Evolutionary conservation across 2,113 vertebrate species (phyloP).

Genomic region (Miniopterus natalensis): DNA sequence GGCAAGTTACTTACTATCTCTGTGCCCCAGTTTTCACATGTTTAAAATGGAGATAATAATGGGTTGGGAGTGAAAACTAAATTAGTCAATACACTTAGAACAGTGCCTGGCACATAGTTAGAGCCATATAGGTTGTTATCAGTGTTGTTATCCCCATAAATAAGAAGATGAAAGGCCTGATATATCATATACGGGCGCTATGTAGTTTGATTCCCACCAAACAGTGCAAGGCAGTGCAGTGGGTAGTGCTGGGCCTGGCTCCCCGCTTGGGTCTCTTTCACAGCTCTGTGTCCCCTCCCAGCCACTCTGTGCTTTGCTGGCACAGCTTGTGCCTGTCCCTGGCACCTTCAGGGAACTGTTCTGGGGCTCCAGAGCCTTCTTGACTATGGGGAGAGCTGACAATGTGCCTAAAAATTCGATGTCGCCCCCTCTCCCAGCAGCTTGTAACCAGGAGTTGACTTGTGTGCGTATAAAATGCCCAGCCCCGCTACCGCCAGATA

Average conservation of each 20-base stretch:
- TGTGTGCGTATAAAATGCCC: background rate
- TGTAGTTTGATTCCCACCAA: background rate
- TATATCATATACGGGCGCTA: fast-evolving
- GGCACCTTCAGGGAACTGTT: background rate
- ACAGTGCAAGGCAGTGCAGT: background rate
- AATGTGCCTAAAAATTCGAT: fast-evolving
- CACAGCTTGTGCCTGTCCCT: background rate
- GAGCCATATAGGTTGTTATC: background rate
- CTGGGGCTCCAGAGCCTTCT: background rate
- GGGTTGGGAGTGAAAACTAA: too few relatives aligned
- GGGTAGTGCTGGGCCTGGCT: too few relatives aligned
- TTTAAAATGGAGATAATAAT: background rate
- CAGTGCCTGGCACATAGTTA: background rate
- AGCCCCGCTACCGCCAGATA: background rate
- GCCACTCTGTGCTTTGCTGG: background rate
- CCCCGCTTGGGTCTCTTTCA: fast-evolving
- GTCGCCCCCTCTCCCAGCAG: background rate
- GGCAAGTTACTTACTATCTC: background rate
- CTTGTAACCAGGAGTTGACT: background rate
- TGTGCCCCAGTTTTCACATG: background rate
- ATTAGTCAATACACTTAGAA: background rate
- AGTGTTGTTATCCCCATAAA: background rate
- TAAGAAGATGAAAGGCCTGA: background rate
- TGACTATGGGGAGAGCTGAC: background rate
- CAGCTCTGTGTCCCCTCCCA: fast-evolving